phyloP scores from a whole-genome alignment of 1,140 invertebrate species.

The Bombus sylvicola region DNA sequence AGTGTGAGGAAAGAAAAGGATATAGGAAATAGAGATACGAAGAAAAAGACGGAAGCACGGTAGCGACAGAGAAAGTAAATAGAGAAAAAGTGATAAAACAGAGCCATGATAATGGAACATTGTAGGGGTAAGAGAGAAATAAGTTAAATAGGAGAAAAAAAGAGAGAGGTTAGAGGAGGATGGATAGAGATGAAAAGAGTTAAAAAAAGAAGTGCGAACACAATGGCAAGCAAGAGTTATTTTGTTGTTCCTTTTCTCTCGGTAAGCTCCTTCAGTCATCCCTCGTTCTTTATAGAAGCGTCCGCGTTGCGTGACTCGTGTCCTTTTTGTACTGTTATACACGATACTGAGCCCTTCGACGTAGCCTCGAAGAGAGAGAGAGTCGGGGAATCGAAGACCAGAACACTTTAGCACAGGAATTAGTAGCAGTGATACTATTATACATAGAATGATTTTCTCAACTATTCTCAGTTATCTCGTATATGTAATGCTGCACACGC shows the following conservation, averaged over 20 bases:
- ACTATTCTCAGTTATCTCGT: background rate
- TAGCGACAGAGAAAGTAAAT: slow-evolving; percentile 38
- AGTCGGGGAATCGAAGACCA: slow-evolving; percentile 81
- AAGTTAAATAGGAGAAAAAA: background rate
- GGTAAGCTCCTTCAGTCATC: slow-evolving; percentile 73
- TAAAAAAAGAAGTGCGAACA: slow-evolving; percentile 68
- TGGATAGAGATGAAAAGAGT: slow-evolving; percentile 51
- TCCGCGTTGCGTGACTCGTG: slow-evolving; percentile 70
- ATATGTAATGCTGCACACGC: background rate
- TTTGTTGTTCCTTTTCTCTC: slow-evolving; percentile 66
- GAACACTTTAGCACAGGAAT: slow-evolving; percentile 79
- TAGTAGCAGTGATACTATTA: slow-evolving; percentile 59
- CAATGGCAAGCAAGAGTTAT: slow-evolving; percentile 78
- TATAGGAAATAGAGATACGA: slow-evolving; percentile 31
- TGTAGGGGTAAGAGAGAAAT: background rate
- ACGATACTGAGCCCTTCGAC: slow-evolving; percentile 73
- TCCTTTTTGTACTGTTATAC: slow-evolving; percentile 58
- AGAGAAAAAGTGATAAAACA: background rate
- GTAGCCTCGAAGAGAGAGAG: slow-evolving; percentile 81
- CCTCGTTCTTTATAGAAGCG: slow-evolving; percentile 64
- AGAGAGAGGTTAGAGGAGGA: slow-evolving; percentile 15
- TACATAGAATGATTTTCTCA: background rate
- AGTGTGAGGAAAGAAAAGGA: slow-evolving; percentile 20
- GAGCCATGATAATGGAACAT: background rate
- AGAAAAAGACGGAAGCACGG: slow-evolving; percentile 49